Evolutionary conservation across 2,113 vertebrate species (phyloP).

Genomic region (Rhabdornis inornatus): DNA sequence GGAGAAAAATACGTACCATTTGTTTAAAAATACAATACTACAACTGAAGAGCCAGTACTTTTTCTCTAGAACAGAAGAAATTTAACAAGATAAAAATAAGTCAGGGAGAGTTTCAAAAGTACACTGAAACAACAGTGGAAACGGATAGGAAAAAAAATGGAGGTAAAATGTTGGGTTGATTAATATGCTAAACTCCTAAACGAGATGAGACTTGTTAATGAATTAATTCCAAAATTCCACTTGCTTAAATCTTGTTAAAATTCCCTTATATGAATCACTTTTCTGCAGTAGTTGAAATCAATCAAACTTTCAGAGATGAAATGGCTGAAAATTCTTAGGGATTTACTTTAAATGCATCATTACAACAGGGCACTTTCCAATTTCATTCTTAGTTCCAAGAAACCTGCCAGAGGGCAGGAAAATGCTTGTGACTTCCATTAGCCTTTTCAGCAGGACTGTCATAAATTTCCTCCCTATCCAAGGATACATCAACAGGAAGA

Average conservation of each 20-base stretch:
- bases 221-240: background rate
- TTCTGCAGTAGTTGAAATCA: background rate
- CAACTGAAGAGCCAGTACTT: background rate
- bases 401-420: constrained; percentile 27
- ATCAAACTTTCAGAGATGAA: background rate
- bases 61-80: background rate
- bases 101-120: background rate
- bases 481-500: constrained; percentile 2
- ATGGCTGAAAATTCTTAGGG: constrained; percentile 11
- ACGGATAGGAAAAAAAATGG: background rate
- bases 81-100: background rate
- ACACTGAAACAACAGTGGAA: background rate
- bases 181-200: background rate
- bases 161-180: background rate
- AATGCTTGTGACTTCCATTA: constrained; percentile 48
- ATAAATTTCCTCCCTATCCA: constrained; percentile 44
- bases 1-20: background rate
- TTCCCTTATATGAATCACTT: background rate
- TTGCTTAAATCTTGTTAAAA: background rate
- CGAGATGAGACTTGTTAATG: background rate
- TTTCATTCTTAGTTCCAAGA: constrained; percentile 8
- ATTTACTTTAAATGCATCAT: background rate
- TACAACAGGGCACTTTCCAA: background rate
- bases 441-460: constrained; percentile 20
- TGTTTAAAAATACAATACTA: background rate